Base-by-base conservation (phyloP, 2,113 vertebrate genomes). In the Lamprologus speciosus region DNA sequence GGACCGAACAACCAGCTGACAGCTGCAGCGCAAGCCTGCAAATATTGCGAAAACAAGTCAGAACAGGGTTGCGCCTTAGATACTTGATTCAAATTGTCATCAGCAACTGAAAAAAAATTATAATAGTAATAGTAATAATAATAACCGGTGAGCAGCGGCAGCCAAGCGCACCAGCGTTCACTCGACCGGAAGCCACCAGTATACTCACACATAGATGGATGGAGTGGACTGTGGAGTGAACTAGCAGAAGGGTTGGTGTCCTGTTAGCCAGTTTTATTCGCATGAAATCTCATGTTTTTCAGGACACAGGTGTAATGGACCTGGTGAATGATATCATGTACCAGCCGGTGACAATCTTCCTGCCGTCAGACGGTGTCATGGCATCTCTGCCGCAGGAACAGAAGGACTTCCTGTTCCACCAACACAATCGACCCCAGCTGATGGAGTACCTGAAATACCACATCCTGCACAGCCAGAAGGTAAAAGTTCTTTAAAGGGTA, bases 371-470 rank as follows among this genome's bases (percentile, higher is more conserved):
- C 47, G 9, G 5, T 1, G 95, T 95, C 50, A 96, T 99, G 91
- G 94, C 95, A 5, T 94, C 95, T 9, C 94, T 99, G 26, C 92
- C 97, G 0, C 92, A 94, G 84, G 96, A 97, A 14, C 97, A 98
- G 73, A 97, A 96, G 91, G 95, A 98, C 83, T 98, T 97, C 93
- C 97, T 99, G 54, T 98, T 97, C 83, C 96, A 92, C 80, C 88
- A 84, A 21, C 89, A 97, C 47, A 97, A 98, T 92, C 94, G 93
- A 0, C 89, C 95, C 5, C 96, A 97, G 85, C 96, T 99, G 85
- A 85, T 93, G 47, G 97, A 97, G 82, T 97, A 98, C 79, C 89
- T 99, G 68, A 98, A 97, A 95, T 98, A 97, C 92, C 98, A 99
- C 37, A 81, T 99, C n/a, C 83, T 99, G 80, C 95, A 94, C 2